A percentile compares a stretch with the other conserved stretches of the same genome.
phyloP scores from a whole-genome alignment of 2,113 vertebrate genomes.

The Leptobrachium ailaonicum region DNA sequence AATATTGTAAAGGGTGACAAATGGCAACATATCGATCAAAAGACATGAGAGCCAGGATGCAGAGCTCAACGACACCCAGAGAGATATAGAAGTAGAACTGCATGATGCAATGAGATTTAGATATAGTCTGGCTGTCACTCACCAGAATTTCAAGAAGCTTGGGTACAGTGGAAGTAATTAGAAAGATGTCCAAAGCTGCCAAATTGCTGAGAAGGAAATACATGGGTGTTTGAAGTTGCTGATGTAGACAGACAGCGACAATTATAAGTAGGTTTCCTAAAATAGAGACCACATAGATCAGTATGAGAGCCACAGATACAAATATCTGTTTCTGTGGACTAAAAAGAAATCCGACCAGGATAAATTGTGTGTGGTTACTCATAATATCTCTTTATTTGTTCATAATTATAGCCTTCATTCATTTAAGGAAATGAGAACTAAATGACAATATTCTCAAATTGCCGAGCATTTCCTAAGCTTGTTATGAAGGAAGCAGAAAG shows the following conservation, averaged over 20 bases:
- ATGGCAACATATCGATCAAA: constrained; percentile 45
- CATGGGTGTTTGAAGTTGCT: constrained; percentile 40
- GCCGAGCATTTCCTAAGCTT: too few relatives aligned
- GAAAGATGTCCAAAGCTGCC: constrained; percentile 40
- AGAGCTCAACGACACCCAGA: constrained; percentile 42
- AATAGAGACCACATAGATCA: neutral
- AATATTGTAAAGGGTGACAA: constrained; percentile 43
- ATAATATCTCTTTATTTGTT: neutral
- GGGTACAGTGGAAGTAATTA: constrained; percentile 28
- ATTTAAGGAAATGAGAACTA: too few relatives aligned
- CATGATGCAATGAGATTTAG: constrained; percentile 26
- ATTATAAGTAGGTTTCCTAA: constrained; percentile 2
- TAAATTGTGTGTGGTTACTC: neutral
- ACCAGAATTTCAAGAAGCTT: constrained; percentile 29
- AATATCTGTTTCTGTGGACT: neutral
- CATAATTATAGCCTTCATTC: too few relatives aligned
- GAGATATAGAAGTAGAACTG: constrained; percentile 44
- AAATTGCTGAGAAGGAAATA: constrained; percentile 48
- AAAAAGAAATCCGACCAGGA: constrained; percentile 9
- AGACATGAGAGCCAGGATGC: constrained; percentile 40
- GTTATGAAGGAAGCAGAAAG: too few relatives aligned
- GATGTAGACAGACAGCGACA: neutral
- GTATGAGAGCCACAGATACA: neutral
- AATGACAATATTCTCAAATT: too few relatives aligned
- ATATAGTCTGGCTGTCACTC: constrained; percentile 24